Evolutionary conservation across 2,888 invertebrate species (phyloP).

Genomic region (Aquatica leii): DNA sequence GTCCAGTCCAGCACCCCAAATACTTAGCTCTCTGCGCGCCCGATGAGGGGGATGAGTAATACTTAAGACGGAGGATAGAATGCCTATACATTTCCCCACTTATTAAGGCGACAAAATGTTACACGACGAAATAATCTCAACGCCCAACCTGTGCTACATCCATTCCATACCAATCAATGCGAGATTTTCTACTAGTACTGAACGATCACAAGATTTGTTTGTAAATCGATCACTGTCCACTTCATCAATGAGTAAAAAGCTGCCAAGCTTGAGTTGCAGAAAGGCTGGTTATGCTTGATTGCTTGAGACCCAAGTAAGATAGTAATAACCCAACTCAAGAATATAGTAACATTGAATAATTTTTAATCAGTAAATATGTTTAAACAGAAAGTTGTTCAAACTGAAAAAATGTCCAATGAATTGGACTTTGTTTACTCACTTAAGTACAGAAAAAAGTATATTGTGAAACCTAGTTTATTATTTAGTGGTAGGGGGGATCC

Average conservation of each 20-base stretch:
- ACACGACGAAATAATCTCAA: too few species aligned
- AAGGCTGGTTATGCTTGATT: not conserved
- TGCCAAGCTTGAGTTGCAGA: conserved; percentile 2
- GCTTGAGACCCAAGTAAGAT: conserved; percentile 1
- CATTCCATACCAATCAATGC: not conserved
- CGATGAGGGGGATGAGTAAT: too few species aligned
- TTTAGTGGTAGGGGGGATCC: not conserved
- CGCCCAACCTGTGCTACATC: too few species aligned
- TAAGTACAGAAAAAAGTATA: not conserved
- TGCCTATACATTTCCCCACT: too few species aligned
- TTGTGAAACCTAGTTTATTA: not conserved
- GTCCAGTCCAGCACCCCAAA: too few species aligned
- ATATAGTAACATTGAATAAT: conserved; percentile 3
- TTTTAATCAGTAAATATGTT: too few species aligned
- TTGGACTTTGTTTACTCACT: not conserved
- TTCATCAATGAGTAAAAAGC: not conserved
- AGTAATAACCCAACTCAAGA: not conserved
- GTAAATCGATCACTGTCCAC: not conserved
- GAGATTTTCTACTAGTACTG: not conserved
- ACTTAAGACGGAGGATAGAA: too few species aligned
- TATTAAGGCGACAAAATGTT: too few species aligned
- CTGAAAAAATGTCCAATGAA: not conserved
- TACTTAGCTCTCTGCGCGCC: too few species aligned
- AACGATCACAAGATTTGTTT: not conserved
- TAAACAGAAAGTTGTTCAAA: not conserved